phyloP scores from a whole-genome alignment of 2,113 vertebrate genomes.

The Morone chrysops region DNA sequence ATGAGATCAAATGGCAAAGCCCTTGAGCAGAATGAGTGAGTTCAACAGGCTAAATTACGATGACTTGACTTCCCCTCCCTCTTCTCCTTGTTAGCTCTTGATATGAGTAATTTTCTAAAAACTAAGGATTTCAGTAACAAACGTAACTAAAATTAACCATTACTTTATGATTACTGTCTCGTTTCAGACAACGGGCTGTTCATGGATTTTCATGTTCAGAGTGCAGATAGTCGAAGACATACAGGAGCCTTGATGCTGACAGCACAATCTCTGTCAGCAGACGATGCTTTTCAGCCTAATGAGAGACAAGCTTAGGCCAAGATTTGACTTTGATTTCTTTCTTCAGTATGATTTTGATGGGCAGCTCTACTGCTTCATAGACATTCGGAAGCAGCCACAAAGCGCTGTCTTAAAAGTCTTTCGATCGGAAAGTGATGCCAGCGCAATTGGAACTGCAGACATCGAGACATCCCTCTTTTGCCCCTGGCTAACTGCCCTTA shows the following conservation, averaged over 20 bases:
- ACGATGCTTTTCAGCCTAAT: slow-evolving; percentile 45
- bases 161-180: not conserved
- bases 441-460: slow-evolving; percentile 37
- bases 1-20: too few relatives aligned
- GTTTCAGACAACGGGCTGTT: not conserved
- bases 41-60: too few relatives aligned
- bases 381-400: slow-evolving; percentile 36
- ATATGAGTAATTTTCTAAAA: not conserved
- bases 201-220: not conserved
- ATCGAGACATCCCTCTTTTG: slow-evolving; percentile 41
- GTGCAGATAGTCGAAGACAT: not conserved
- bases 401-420: slow-evolving; percentile 30
- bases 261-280: not conserved
- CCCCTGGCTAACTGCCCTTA: slow-evolving; percentile 36
- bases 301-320: slow-evolving; percentile 39
- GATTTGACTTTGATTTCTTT: slow-evolving; percentile 37
- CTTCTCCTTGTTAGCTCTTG: not conserved
- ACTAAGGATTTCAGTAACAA: not conserved
- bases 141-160: not conserved
- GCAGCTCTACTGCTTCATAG: slow-evolving; percentile 42
- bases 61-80: too few relatives aligned
- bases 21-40: too few relatives aligned
- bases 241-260: not conserved
- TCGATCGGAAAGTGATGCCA: slow-evolving; percentile 46
- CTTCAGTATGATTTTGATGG: slow-evolving; percentile 20